These are phyloP conservation scores for Tychaedon coryphoeus DNA, from an alignment of 2,113 vertebrate genomes.

Conservation along the genomic window DNA sequence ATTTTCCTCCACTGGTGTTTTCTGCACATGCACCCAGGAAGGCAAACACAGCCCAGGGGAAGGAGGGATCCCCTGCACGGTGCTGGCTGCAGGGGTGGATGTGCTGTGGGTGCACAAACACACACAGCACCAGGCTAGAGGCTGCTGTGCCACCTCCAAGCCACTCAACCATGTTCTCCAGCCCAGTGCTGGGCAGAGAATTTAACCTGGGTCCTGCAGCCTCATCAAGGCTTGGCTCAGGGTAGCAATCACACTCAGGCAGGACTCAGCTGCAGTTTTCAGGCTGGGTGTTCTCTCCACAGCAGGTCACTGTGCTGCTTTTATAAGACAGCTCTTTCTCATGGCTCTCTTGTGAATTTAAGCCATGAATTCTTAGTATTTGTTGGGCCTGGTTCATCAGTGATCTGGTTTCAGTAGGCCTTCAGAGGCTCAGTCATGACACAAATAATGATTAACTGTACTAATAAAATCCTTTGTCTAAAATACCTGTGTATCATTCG, in stretches of 20 bases:
- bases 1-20: neutral
- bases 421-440: neutral
- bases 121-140: accelerated
- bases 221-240: neutral
- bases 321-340: neutral
- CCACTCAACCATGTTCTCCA: neutral
- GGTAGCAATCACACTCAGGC: accelerated
- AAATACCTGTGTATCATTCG: neutral
- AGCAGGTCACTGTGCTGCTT: neutral
- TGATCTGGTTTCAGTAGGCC: neutral
- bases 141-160: neutral
- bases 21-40: accelerated
- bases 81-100: neutral
- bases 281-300: neutral
- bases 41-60: neutral
- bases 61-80: accelerated
- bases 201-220: neutral
- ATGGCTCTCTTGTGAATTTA: neutral
- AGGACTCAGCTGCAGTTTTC: neutral
- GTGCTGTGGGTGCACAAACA: neutral
- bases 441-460: neutral
- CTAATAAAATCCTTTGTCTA: neutral
- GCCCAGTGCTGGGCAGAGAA: neutral
- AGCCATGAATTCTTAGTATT: neutral
- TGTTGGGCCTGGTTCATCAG: neutral